Evolutionary conservation across 1,140 invertebrate species (phyloP).

Genomic region (Trichonephila inaurata): DNA sequence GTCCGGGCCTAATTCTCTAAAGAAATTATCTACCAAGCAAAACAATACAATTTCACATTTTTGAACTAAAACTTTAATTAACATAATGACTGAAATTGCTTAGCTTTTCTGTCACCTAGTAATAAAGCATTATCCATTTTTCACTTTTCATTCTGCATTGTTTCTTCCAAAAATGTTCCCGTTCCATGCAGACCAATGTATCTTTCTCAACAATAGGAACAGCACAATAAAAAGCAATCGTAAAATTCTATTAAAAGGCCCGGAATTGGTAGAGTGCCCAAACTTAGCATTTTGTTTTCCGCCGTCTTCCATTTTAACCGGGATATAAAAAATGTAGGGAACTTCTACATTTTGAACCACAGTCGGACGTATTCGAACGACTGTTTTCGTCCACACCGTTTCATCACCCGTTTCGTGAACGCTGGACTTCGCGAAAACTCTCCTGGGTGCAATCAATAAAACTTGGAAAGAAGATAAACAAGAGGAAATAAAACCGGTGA

Average conservation of each 20-base stretch:
- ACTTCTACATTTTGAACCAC: constrained; percentile 1
- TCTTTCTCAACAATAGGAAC: constrained; percentile 15
- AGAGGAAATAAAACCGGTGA: constrained; percentile 52
- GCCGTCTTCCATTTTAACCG: not conserved
- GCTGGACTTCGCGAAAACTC: constrained; percentile 49
- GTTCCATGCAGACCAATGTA: not conserved
- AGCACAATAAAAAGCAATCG: constrained; percentile 35
- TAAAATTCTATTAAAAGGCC: constrained; percentile 50
- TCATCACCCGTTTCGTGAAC: constrained; percentile 29
- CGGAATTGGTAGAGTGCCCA: constrained; percentile 30
- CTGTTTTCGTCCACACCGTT: not conserved
- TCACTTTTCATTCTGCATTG: not conserved
- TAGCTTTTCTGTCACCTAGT: not conserved
- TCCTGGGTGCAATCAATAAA: constrained; percentile 57
- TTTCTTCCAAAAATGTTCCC: not conserved
- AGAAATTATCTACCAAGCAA: not conserved
- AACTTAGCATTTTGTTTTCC: constrained; percentile 13
- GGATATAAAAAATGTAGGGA: constrained; percentile 35
- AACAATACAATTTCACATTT: not conserved
- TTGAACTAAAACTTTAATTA: not conserved
- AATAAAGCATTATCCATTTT: not conserved
- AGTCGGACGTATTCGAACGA: constrained; percentile 11
- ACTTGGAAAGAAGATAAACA: constrained; percentile 54
- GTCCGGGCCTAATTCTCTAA: not conserved
- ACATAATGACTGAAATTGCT: not conserved